Conservation (phyloP, 2,113 vertebrate genomes). For the Lutjanus erythropterus region DNA sequence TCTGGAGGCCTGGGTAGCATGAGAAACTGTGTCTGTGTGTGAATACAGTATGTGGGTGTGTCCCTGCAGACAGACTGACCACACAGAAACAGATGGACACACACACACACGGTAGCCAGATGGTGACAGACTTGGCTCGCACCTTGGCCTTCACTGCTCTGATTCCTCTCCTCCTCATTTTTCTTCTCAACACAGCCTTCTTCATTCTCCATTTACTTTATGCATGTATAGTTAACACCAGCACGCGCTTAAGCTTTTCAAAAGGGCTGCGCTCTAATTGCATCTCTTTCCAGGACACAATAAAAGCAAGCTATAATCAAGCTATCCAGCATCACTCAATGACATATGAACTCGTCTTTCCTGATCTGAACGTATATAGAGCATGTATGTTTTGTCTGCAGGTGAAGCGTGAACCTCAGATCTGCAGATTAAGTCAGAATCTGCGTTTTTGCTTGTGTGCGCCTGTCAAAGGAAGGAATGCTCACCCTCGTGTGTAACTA, state of each 20-base stretch:
- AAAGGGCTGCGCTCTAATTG: neutral
- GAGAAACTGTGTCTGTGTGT: neutral
- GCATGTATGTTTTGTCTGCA: neutral
- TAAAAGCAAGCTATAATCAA: neutral
- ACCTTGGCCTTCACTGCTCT: conserved; percentile 33
- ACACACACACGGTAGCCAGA: conserved; percentile 73
- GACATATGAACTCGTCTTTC: neutral
- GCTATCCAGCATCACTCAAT: neutral
- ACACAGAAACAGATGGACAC: conserved; percentile 54
- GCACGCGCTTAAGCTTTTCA: neutral
- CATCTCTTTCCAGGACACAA: no score
- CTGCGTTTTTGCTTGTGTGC: conserved; percentile 22
- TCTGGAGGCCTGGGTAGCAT: neutral
- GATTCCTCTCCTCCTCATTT: conserved; percentile 43
- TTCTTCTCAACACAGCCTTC: neutral
- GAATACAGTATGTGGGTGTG: conserved; percentile 31
- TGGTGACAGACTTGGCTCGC: conserved; percentile 70
- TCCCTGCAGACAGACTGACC: conserved; percentile 35
- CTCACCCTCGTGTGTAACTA: conserved; percentile 5
- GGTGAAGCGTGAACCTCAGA: conserved; percentile 6
- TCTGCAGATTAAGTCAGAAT: neutral
- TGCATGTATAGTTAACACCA: neutral
- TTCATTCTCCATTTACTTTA: neutral
- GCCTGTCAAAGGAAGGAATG: conserved; percentile 43
- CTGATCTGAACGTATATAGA: neutral